phyloP scores from a whole-genome alignment of 2,797 vertebrate genomes.

The Emydoidea blandingii region DNA sequence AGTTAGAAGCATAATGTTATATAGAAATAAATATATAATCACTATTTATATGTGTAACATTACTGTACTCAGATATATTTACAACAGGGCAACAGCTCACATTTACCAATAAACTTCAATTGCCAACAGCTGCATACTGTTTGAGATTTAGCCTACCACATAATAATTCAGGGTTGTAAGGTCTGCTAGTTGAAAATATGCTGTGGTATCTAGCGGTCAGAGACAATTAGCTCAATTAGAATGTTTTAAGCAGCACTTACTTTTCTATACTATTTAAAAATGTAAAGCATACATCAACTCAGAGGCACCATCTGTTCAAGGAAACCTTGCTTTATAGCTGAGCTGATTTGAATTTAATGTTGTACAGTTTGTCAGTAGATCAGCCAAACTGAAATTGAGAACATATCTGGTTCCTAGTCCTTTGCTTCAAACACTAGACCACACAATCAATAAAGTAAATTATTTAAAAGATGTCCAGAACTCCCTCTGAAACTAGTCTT shows the following conservation, averaged over 20 bases:
- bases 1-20: neutral
- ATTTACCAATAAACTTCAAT: neutral
- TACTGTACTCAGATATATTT: neutral
- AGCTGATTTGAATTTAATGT: neutral
- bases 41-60: neutral
- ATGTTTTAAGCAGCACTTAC: neutral
- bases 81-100: neutral
- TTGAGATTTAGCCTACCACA: neutral
- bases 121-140: neutral
- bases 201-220: neutral
- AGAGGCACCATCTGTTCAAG: neutral
- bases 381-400: neutral
- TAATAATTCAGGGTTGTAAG: neutral
- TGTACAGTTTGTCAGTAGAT: neutral
- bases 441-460: neutral
- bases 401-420: neutral
- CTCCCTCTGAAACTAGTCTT: neutral
- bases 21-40: neutral
- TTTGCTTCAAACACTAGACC: neutral
- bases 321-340: neutral
- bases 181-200: neutral
- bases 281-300: neutral
- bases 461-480: neutral
- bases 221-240: neutral
- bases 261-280: neutral